These are phyloP conservation scores for Aspidapion aeneum DNA, from an alignment of 2,888 invertebrate genomes.

Conservation along the genomic window DNA sequence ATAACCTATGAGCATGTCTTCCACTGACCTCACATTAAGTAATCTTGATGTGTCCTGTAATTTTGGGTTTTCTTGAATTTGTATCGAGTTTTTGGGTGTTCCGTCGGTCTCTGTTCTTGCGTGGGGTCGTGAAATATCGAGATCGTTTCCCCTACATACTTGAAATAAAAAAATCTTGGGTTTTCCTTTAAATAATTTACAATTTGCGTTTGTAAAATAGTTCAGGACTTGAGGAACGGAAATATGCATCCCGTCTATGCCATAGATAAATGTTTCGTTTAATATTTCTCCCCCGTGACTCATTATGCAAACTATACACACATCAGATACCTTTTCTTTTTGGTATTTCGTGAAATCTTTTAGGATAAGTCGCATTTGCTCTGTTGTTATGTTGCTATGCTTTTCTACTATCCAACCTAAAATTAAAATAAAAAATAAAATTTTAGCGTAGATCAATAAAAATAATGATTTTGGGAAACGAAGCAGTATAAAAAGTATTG, in stretches of 20 bases:
- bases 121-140: conserved; percentile 37
- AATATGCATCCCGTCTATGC: conserved; percentile 54
- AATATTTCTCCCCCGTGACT: conserved; percentile 58
- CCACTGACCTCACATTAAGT: conserved; percentile 38
- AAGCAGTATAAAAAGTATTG: conserved; percentile 1
- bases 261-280: conserved; percentile 53
- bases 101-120: conserved; percentile 20
- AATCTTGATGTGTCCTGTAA: background rate
- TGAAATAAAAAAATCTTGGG: conserved; percentile 73
- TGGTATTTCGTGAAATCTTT: conserved; percentile 45
- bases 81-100: conserved; percentile 9
- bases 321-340: conserved; percentile 52
- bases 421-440: conserved; percentile 24
- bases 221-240: conserved; percentile 53
- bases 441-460: conserved; percentile 4
- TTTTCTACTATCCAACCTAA: conserved; percentile 26
- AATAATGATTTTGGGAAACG: conserved; percentile 4
- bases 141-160: conserved; percentile 52
- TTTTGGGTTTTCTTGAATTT: background rate
- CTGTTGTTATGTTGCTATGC: conserved; percentile 21
- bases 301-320: conserved; percentile 63
- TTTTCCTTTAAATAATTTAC: conserved; percentile 54
- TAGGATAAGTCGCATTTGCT: conserved; percentile 48
- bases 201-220: conserved; percentile 55
- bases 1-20: conserved; percentile 61